Percentiles rank a stretch among this genome's conserved stretches.
These are phyloP conservation scores for Heliothis virescens DNA, from an alignment of 1,140 invertebrate genomes.

Conservation along the genomic window DNA sequence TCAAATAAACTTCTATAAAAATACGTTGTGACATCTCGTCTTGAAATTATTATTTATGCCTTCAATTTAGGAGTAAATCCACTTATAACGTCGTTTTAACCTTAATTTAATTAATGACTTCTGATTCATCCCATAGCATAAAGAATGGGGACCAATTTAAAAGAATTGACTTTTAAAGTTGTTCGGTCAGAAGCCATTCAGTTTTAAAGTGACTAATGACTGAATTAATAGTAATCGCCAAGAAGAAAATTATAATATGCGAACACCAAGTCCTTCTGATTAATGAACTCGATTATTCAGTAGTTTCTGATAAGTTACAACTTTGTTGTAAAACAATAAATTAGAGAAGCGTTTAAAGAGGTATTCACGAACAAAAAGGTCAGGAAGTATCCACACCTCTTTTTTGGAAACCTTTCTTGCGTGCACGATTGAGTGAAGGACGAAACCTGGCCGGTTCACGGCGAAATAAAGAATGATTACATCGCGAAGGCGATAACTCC, in stretches of 20 bases:
- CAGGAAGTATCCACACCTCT: conserved; percentile 15
- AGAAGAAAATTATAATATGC: conserved; percentile 1
- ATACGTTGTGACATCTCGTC: too few species aligned
- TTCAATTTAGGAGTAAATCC: not conserved
- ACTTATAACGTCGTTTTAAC: not conserved
- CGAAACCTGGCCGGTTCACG: conserved; percentile 22
- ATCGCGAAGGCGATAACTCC: conserved; percentile 48
- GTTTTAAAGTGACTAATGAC: conserved; percentile 41
- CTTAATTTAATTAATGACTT: conserved; percentile 37
- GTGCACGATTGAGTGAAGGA: conserved; percentile 41
- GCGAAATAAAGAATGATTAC: conserved; percentile 50
- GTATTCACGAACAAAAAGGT: conserved; percentile 5
- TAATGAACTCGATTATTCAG: not conserved
- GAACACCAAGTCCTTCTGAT: conserved; percentile 15
- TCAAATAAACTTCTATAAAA: too few species aligned
- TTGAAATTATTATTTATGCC: not conserved
- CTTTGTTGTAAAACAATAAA: conserved; percentile 24
- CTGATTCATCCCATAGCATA: conserved; percentile 17
- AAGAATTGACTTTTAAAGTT: conserved; percentile 54
- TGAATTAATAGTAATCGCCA: conserved; percentile 32
- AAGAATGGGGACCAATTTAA: conserved; percentile 54
- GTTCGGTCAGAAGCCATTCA: conserved; percentile 44
- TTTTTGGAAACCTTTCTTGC: conserved; percentile 30
- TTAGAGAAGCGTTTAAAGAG: conserved; percentile 7
- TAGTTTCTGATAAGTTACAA: conserved; percentile 1